A percentile compares a stretch with the other conserved stretches of the same genome.
These are phyloP conservation scores for Solea senegalensis DNA, from an alignment of 2,113 vertebrate genomes.

Conservation along the genomic window DNA sequence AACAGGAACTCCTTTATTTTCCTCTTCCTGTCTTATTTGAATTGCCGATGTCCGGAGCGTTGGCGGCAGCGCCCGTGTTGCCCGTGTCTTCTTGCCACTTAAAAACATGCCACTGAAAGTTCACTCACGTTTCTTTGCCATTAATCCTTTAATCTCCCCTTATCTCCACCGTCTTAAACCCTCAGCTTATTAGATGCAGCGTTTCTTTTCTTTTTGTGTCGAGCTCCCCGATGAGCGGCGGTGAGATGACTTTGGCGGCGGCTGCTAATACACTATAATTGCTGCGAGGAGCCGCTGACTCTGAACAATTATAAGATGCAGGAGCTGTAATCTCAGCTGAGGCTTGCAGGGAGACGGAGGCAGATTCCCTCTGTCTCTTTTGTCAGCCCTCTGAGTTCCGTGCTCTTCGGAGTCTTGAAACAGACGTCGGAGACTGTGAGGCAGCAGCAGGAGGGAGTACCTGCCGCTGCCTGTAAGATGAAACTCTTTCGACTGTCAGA, in stretches of 20 bases:
- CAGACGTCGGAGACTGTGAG: slow-evolving; percentile 2
- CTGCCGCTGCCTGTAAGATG: slow-evolving; percentile 38
- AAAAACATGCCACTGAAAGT: slow-evolving; percentile 57
- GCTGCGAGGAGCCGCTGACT: slow-evolving; percentile 47
- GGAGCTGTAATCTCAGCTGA: slow-evolving; percentile 42
- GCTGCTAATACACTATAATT: slow-evolving; percentile 61
- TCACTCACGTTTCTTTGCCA: slow-evolving; percentile 30
- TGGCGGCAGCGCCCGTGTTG: background rate
- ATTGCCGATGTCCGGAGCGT: background rate
- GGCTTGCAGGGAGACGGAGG: slow-evolving; percentile 22
- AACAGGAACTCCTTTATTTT: background rate
- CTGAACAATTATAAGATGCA: slow-evolving; percentile 50
- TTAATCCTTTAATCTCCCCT: slow-evolving; percentile 58
- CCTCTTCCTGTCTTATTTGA: background rate
- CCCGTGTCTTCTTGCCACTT: slow-evolving; percentile 31
- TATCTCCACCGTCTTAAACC: slow-evolving; percentile 51
- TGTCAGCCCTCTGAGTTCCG: slow-evolving; percentile 25
- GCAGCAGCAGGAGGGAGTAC: slow-evolving; percentile 1
- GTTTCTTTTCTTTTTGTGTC: slow-evolving; percentile 27
- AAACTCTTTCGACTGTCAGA: slow-evolving; percentile 1
- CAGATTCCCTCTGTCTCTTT: slow-evolving; percentile 11
- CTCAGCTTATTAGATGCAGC: slow-evolving; percentile 38
- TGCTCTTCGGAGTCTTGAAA: slow-evolving; percentile 22
- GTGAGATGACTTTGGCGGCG: slow-evolving; percentile 57
- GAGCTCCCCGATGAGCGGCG: slow-evolving; percentile 51